Evolutionary conservation across 1,140 invertebrate species (phyloP).

Genomic region (Pemphigus obesinymphae): DNA sequence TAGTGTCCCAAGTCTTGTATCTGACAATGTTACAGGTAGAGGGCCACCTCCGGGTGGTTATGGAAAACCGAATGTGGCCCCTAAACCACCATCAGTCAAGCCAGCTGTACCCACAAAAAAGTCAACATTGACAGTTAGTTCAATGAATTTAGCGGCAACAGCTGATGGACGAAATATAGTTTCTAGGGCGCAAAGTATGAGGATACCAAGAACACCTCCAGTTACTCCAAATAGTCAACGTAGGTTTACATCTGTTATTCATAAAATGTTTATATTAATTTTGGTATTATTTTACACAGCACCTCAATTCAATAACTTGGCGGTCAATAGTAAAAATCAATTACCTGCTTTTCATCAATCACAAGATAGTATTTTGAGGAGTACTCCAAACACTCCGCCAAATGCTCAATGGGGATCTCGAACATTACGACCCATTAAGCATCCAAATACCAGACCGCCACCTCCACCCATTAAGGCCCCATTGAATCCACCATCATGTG

Average conservation of each 20-base stretch:
- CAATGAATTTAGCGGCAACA: constrained; percentile 46
- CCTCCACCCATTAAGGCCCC: constrained; percentile 48
- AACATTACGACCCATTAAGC: constrained; percentile 46
- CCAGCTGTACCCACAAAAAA: constrained; percentile 55
- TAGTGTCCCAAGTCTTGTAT: constrained; percentile 44
- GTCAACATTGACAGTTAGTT: constrained; percentile 24
- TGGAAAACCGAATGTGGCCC: constrained; percentile 55
- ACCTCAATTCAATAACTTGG: constrained; percentile 1
- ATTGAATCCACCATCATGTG: constrained; percentile 49
- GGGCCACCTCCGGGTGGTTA: constrained; percentile 50
- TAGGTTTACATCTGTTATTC: too few relatives aligned
- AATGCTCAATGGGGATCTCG: constrained; percentile 46
- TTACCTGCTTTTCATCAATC: constrained; percentile 55
- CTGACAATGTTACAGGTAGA: constrained; percentile 21
- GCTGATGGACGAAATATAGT: constrained; percentile 49
- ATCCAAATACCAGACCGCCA: constrained; percentile 50
- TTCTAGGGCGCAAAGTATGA: constrained; percentile 57
- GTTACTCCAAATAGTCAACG: constrained; percentile 46
- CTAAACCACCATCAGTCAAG: constrained; percentile 54
- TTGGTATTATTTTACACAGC: neutral
- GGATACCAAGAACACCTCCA: constrained; percentile 54
- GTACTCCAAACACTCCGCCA: constrained; percentile 45
- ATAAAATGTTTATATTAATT: neutral
- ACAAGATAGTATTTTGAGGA: constrained; percentile 53
- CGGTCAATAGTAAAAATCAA: constrained; percentile 47